Conservation (phyloP, 2,797 vertebrate genomes). For the Leptatherina wallacei region DNA sequence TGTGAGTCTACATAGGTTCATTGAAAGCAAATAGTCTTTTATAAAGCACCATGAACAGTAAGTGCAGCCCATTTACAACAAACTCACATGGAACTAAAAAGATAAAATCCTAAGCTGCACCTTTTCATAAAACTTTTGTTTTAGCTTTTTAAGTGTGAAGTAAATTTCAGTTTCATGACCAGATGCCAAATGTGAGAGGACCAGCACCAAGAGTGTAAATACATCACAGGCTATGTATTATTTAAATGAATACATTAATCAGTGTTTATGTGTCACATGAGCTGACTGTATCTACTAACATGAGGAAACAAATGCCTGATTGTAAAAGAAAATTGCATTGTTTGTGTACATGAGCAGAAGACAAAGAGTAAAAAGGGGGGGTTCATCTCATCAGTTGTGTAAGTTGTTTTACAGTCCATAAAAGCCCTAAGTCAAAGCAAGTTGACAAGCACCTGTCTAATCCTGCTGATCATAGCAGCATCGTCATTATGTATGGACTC, state of each 20-base stretch:
- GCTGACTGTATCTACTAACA: not conserved
- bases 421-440: conserved; percentile 65
- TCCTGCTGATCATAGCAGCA: conserved; percentile 82
- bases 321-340: conserved; percentile 24
- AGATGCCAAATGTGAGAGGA: not conserved
- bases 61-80: not conserved
- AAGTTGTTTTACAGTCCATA: conserved; percentile 58
- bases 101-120: not conserved
- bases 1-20: not conserved
- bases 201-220: not conserved
- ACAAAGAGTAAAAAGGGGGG: conserved; percentile 44
- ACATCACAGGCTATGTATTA: not conserved
- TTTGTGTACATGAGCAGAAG: conserved; percentile 23
- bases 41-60: not conserved
- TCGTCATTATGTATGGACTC: conserved; percentile 76
- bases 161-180: not conserved
- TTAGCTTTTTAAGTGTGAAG: not conserved
- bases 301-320: conserved; percentile 20
- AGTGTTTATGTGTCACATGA: not conserved
- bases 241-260: conserved; percentile 2
- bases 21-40: not conserved
- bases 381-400: conserved; percentile 55
- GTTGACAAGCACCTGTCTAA: conserved; percentile 78
- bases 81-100: not conserved
- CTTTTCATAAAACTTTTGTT: not conserved